phyloP scores from a whole-genome alignment of 2,888 invertebrate genomes.

The Acrocyrtus sp. region DNA sequence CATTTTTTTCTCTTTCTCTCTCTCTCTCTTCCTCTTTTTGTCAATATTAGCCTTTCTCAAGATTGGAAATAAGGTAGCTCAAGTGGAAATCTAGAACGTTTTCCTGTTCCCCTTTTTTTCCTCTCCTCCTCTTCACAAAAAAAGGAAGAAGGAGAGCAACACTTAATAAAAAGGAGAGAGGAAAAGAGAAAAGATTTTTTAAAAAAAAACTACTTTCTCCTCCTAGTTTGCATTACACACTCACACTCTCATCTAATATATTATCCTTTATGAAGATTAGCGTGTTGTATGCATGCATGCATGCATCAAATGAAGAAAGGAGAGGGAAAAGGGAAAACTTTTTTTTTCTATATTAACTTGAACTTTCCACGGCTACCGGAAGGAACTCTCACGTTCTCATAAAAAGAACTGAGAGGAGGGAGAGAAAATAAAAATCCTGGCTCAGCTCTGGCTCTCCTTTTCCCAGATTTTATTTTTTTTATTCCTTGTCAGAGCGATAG shows the following conservation, averaged over 20 bases:
- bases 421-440: no score
- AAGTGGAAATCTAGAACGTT: slow-evolving; percentile 33
- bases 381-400: slow-evolving; percentile 43
- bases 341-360: background rate
- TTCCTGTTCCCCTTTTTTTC: background rate
- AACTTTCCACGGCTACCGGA: slow-evolving; percentile 14
- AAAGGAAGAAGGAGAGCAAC: background rate
- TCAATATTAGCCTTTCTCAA: slow-evolving; percentile 46
- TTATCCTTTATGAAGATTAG: slow-evolving; percentile 47
- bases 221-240: no score
- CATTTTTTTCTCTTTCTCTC: background rate
- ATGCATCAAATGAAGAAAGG: slow-evolving; percentile 28
- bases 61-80: slow-evolving; percentile 46
- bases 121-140: background rate
- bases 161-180: slow-evolving; percentile 19
- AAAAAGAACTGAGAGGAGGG: no score
- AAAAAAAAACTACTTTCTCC: slow-evolving; percentile 17
- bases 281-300: slow-evolving; percentile 29
- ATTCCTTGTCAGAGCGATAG: no score
- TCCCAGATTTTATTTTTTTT: no score
- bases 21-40: slow-evolving; percentile 3
- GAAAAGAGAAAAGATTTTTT: slow-evolving; percentile 15
- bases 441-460: no score
- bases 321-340: background rate
- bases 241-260: no score